Evolutionary conservation across 2,797 vertebrate genomes (phyloP), one percentile per base, ranked within the genome.

Genomic region (Spinibarbus caldwelli): DNA sequence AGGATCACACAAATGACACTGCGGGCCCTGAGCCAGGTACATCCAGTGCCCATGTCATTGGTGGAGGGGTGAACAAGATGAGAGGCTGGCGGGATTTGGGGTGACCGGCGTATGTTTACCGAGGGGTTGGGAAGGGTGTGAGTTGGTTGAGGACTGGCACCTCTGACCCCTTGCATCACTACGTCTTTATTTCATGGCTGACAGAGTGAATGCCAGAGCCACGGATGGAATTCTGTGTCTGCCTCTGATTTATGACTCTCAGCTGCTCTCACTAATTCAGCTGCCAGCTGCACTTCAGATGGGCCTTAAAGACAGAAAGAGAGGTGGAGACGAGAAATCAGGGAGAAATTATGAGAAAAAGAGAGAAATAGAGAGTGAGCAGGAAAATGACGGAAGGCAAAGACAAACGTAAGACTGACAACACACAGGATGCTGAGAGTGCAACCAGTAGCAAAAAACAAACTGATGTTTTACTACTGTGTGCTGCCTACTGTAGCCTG

Each of bases 101-200:
- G 36, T 88, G 85, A 85, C 80, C 85, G 82, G 71, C 43, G 26
- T 75, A 52, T 82, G 54, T 87, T 68, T 86, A 71, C 84, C 6
- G 64, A 79, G 83, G 82, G 66, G 54, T 72, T 78, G 78, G 72
- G 62, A 71, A 38, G 57, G 80, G 88, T 83, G 85, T 79, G 76
- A 85, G 83, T 79, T 77, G 82, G 82, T 45, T 49, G 71, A 84
- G 70, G 54, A 76, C 91, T 92, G 85, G 77, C 95, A 94, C 94
- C 94, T 92, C 93, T 95, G 96, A 97, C 96, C 96, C 96, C 93
- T 93, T 94, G 94, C 94, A 96, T 94, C 91, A 95, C 95, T 95
- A 97, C 95, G 95, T 97, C 97, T 98, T 96, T 97, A 97, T 97
- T 97, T 96, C 96, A 97, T 94, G 93, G 93, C 95, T 97, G 97